A percentile compares a stretch with the other conserved stretches of the same genome.
Evolutionary conservation across 1,140 invertebrate genomes (phyloP).

Genomic region (Tetramorium alpestre): DNA sequence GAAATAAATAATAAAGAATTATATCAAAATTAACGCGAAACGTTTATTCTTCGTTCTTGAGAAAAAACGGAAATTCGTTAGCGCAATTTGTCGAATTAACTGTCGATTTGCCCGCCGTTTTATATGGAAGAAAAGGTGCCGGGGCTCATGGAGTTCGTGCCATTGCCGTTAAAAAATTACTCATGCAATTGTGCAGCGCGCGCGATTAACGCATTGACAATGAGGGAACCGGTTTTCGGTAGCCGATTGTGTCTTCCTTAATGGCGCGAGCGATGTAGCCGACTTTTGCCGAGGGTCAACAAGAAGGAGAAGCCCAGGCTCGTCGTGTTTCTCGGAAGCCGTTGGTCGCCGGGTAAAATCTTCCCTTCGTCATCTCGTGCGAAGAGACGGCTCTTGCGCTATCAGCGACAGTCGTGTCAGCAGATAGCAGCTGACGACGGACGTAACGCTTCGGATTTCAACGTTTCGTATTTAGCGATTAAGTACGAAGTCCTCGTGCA

Average conservation of each 20-base stretch:
- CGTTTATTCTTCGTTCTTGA: neutral
- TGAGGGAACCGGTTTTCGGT: constrained; percentile 42
- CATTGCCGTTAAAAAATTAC: constrained; percentile 18
- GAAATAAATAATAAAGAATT: neutral
- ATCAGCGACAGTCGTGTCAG: constrained; percentile 69
- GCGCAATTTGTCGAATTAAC: neutral
- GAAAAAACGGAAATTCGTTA: neutral
- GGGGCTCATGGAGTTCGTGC: neutral
- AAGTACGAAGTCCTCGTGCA: constrained; percentile 35
- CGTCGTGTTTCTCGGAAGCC: constrained; percentile 52
- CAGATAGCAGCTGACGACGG: constrained; percentile 50
- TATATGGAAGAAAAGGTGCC: neutral
- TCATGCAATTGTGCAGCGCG: constrained; percentile 15
- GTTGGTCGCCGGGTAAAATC: constrained; percentile 46
- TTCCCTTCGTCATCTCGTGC: constrained; percentile 41
- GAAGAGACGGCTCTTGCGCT: constrained; percentile 52
- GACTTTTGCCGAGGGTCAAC: constrained; percentile 18
- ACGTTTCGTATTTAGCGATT: constrained; percentile 65
- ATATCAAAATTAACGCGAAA: neutral
- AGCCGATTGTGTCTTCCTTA: constrained; percentile 36
- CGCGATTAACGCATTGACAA: constrained; percentile 15
- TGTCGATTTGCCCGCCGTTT: neutral
- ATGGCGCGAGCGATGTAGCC: neutral
- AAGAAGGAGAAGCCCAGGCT: neutral
- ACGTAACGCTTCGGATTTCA: constrained; percentile 67